Evolutionary conservation across 2,888 invertebrate species (phyloP).

Genomic region (Lapara coniferarum): DNA sequence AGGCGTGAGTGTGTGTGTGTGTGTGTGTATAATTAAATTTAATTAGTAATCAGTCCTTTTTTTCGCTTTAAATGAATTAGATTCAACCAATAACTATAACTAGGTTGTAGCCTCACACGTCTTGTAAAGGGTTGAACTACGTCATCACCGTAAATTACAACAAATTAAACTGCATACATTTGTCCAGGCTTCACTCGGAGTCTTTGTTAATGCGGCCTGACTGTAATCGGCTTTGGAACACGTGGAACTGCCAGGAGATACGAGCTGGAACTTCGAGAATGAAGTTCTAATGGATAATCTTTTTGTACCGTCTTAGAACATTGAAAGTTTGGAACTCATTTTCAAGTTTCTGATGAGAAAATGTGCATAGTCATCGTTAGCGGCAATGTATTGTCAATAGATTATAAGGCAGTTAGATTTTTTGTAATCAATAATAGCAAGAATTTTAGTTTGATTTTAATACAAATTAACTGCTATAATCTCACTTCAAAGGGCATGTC

Average conservation of each 20-base stretch:
- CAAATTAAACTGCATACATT: conserved; percentile 6
- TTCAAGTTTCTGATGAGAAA: too few relatives aligned
- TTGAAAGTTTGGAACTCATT: background rate
- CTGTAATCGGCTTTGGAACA: conserved; percentile 21
- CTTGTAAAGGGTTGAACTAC: too few relatives aligned
- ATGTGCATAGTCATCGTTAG: too few relatives aligned
- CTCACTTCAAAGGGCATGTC: too few relatives aligned
- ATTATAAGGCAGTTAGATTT: too few relatives aligned
- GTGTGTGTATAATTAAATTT: conserved; percentile 1
- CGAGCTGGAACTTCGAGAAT: background rate
- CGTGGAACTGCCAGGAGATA: background rate
- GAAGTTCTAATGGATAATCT: conserved; percentile 7
- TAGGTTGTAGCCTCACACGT: too few relatives aligned
- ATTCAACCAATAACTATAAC: too few relatives aligned
- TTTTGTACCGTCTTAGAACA: background rate
- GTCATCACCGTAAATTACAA: background rate
- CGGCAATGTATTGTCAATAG: too few relatives aligned
- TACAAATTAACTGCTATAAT: too few relatives aligned
- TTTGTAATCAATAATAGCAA: too few relatives aligned
- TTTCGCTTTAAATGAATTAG: background rate
- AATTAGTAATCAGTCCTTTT: background rate
- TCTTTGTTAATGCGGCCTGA: conserved; percentile 19
- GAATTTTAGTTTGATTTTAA: too few relatives aligned
- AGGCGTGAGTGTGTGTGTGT: too few relatives aligned
- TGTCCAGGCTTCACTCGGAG: background rate